A percentile compares a stretch with the other conserved stretches of the same genome.
These are phyloP conservation scores for Clarias pachynema DNA, from an alignment of 2,797 vertebrate genomes.

Conservation along the genomic window DNA sequence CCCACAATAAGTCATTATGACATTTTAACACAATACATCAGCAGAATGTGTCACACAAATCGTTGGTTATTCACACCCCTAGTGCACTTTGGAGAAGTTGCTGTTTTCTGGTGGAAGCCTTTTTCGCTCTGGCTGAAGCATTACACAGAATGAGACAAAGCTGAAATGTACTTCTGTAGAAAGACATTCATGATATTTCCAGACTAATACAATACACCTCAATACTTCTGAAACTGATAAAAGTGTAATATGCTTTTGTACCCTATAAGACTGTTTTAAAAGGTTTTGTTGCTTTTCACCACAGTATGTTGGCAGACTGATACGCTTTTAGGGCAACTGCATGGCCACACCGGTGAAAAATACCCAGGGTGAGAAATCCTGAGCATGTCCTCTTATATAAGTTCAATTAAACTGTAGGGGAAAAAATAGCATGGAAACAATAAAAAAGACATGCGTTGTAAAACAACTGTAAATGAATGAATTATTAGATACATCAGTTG, in stretches of 20 bases:
- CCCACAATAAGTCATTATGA: constrained; percentile 37
- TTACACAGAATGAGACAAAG: neutral
- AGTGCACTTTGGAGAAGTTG: neutral
- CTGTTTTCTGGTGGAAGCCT: neutral
- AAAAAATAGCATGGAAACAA: neutral
- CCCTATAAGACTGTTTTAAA: neutral
- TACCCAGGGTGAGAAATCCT: neutral
- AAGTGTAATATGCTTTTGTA: neutral
- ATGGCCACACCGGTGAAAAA: neutral
- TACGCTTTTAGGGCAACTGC: neutral
- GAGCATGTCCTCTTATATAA: neutral
- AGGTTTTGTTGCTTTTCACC: neutral
- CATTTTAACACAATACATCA: constrained; percentile 28
- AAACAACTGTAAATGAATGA: neutral
- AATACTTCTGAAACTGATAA: neutral
- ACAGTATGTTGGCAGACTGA: neutral
- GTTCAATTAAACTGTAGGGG: neutral
- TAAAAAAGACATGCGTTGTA: neutral
- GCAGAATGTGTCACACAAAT: constrained; percentile 34
- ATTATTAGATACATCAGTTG: neutral
- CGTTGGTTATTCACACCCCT: neutral
- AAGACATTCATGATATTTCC: neutral
- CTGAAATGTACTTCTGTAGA: neutral
- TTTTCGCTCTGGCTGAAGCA: neutral
- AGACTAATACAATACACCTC: neutral